A percentile compares a stretch with the other conserved stretches of the same genome.
These are phyloP conservation scores for Elysia crispata DNA, from an alignment of 2,888 invertebrate genomes.

Conservation along the genomic window DNA sequence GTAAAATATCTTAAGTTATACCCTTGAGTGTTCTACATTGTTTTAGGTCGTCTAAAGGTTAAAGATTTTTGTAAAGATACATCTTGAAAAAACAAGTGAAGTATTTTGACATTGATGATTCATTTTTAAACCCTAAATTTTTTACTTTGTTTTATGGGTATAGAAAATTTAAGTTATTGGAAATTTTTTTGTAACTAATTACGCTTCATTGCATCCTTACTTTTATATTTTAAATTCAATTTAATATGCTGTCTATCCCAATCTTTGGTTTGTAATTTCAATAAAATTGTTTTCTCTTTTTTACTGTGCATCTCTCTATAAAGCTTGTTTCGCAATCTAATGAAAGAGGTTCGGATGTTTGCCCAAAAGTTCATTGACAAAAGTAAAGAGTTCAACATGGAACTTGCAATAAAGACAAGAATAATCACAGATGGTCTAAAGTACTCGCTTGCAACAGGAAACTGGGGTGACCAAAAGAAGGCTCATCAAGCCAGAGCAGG, in stretches of 20 bases:
- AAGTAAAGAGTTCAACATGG: slow-evolving; percentile 98
- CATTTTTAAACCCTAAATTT: no score
- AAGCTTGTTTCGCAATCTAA: slow-evolving; percentile 92
- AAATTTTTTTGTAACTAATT: no score
- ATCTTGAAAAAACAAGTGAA: no score
- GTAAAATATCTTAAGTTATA: background rate
- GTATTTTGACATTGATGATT: no score
- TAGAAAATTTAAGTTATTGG: no score
- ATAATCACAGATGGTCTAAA: slow-evolving; percentile 98
- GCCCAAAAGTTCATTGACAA: slow-evolving; percentile 98
- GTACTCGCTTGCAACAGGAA: slow-evolving; percentile 99
- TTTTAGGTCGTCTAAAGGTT: no score
- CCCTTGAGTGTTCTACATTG: no score
- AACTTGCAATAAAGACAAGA: slow-evolving; percentile 96
- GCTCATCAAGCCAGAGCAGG: slow-evolving; percentile 99
- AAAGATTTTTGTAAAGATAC: no score
- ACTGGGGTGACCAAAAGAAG: slow-evolving; percentile 99
- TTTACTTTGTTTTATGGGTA: no score
- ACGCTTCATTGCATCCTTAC: no score
- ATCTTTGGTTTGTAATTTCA: no score
- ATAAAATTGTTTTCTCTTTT: background rate
- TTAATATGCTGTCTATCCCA: no score
- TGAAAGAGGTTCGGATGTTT: slow-evolving; percentile 98
- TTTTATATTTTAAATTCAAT: background rate
- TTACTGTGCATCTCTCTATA: slow-evolving; percentile 47